Percentiles rank a stretch among this genome's conserved stretches.
Conservation (phyloP, 2,797 vertebrate genomes). For the Balearica regulorum region DNA sequence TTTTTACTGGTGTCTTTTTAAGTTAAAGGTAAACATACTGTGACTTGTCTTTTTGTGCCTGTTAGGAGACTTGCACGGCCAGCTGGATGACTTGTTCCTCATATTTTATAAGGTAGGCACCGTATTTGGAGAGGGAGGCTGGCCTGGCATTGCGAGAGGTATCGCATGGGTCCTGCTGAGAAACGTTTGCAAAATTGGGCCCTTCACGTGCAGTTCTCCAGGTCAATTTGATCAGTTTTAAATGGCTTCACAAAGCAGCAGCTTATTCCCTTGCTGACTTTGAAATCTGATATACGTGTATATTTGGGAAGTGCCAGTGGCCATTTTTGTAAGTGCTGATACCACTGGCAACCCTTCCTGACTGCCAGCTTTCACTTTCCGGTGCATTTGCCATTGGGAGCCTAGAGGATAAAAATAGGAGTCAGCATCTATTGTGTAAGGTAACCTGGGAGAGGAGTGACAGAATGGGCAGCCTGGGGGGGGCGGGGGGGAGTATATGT, state of each 20-base stretch:
- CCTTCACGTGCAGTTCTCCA: not conserved
- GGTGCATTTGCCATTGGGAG: not conserved
- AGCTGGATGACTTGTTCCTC: slow-evolving; percentile 90
- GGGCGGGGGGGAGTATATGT: too few species aligned
- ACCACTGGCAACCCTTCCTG: not conserved
- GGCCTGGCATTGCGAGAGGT: not conserved
- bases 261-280: not conserved
- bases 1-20: not conserved
- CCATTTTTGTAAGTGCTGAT: not conserved
- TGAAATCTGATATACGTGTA: not conserved
- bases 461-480: not conserved
- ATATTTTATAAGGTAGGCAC: slow-evolving; percentile 92
- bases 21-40: not conserved
- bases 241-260: not conserved
- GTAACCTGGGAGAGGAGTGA: not conserved
- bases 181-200: not conserved
- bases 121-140: not conserved
- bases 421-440: not conserved
- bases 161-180: not conserved
- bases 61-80: slow-evolving; percentile 90
- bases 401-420: not conserved
- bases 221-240: not conserved
- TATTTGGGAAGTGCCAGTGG: not conserved
- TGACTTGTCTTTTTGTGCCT: slow-evolving; percentile 19
- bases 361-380: not conserved